These are phyloP conservation scores for Dynastes maya DNA, from an alignment of 2,888 invertebrate genomes.

Conservation along the genomic window DNA sequence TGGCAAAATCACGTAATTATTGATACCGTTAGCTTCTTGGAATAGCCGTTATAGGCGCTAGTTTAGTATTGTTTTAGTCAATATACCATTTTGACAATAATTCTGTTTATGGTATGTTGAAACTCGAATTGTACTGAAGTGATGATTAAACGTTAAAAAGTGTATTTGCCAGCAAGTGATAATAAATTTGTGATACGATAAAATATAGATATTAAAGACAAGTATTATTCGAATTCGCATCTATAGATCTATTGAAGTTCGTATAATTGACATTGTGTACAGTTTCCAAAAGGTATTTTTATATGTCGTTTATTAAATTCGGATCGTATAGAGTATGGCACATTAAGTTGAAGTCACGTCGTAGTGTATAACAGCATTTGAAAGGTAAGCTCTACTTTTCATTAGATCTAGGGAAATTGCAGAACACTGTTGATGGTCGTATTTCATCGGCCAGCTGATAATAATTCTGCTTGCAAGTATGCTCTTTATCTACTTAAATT, in stretches of 20 bases:
- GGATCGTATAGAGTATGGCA: slow-evolving; percentile 16
- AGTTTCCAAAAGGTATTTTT: slow-evolving; percentile 40
- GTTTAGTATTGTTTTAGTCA: slow-evolving; percentile 64
- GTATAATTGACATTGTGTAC: slow-evolving; percentile 34
- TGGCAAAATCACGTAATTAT: neutral
- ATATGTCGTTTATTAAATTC: slow-evolving; percentile 31
- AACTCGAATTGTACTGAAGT: slow-evolving; percentile 52
- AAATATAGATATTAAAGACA: slow-evolving; percentile 15
- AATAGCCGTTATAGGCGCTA: slow-evolving; percentile 58
- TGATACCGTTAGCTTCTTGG: neutral
- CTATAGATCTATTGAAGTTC: slow-evolving; percentile 22
- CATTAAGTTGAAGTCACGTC: slow-evolving; percentile 6
- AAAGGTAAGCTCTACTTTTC: slow-evolving; percentile 19
- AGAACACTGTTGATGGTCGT: slow-evolving; percentile 20
- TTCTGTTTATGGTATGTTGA: slow-evolving; percentile 65
- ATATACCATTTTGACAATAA: slow-evolving; percentile 68
- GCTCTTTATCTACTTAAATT: neutral
- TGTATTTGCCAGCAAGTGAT: slow-evolving; percentile 45
- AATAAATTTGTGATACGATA: slow-evolving; percentile 51
- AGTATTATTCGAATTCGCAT: slow-evolving; percentile 25
- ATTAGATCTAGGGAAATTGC: neutral
- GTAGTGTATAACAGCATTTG: slow-evolving; percentile 2
- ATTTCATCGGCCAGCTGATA: slow-evolving; percentile 45
- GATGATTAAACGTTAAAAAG: slow-evolving; percentile 25
- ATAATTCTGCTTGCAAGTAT: slow-evolving; percentile 6